Conservation (phyloP, 1,140 invertebrate genomes). For the Tetragnatha versicolor region DNA sequence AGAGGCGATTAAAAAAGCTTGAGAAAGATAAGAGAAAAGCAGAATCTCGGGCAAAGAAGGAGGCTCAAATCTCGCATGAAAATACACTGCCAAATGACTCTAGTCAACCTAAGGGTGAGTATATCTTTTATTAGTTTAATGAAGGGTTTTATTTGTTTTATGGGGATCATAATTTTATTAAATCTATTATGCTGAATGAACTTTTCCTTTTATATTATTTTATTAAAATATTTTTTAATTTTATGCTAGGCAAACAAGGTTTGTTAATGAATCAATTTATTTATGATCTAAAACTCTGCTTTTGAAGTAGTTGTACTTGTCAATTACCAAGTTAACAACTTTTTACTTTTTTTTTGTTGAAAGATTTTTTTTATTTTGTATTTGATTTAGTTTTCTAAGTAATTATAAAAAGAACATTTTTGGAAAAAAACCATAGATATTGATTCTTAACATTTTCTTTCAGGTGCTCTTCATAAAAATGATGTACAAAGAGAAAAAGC, state of each 20-base stretch:
- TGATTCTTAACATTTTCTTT: too few species aligned
- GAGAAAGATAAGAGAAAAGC: slow-evolving; percentile 48
- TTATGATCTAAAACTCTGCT: too few species aligned
- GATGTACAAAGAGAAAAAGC: neutral
- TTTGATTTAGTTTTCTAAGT: too few species aligned
- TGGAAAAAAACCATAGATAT: too few species aligned
- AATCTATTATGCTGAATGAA: neutral
- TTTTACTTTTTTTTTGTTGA: too few species aligned
- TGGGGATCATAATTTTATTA: neutral
- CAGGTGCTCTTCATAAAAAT: neutral
- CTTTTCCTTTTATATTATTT: neutral
- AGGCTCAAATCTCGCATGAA: neutral
- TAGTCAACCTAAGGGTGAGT: neutral
- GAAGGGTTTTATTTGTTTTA: neutral
- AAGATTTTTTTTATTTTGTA: too few species aligned
- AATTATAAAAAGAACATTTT: too few species aligned
- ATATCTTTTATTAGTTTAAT: neutral
- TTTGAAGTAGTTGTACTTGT: too few species aligned
- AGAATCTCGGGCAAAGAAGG: slow-evolving; percentile 19
- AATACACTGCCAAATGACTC: neutral
- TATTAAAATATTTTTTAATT: neutral
- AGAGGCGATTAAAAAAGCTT: slow-evolving; percentile 32
- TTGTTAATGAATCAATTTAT: neutral
- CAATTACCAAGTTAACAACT: too few species aligned
- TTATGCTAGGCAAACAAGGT: neutral